Evolutionary conservation across 92 coral and sea anemone genomes (phyloP), one percentile per base, ranked within the genome.

Genomic region (Phenganax marumi): DNA sequence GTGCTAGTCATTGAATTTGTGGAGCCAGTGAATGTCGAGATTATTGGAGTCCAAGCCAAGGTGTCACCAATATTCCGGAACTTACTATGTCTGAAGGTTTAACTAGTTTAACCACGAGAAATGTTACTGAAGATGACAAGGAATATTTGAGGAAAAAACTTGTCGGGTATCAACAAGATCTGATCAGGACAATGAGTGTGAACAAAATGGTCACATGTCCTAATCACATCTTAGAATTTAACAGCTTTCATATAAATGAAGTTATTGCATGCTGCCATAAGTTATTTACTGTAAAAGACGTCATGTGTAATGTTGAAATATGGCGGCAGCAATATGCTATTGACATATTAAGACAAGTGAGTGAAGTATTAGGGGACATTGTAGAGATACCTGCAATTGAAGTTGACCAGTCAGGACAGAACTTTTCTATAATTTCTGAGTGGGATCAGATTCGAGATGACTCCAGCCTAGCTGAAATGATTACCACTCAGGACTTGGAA

Each of bases 401-500:
- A 51, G 80, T 76, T 54, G 81, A 70, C n/a, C 43, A 53, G 19
- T 26, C 25, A 14, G 52, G 33, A 8, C 8, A 10, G 19, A 70
- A 86, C 6, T 55, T 53, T 2, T 39, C 91, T 10, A 48, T 48
- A 13, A 60, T 52, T 24, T 89, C 89, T 68, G 91, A 81, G 39
- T 85, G 87, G 91, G 84, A 56, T 48, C 69, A 76, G 68, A 71
- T 89, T 10, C 76, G 89, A 56, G 88, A 89, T 86, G 91, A 89
- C 55, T 86, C 89, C 46, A 56, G 89, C 10, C 69, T 89, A 39
- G 11, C 68, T 13, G 80, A 51, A 10, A 75, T 85, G 89, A 54
- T 79, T n/a, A 80, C 85, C 68, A 7, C 68, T 16, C 68, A n/a
- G n/a, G n/a, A n/a, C n/a, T n/a, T n/a, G n/a, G n/a, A n/a, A n/a